Evolutionary conservation across 2,888 invertebrate genomes (phyloP), one percentile per base, ranked within the genome.

Genomic region (Eudasyphora cyanicolor): DNA sequence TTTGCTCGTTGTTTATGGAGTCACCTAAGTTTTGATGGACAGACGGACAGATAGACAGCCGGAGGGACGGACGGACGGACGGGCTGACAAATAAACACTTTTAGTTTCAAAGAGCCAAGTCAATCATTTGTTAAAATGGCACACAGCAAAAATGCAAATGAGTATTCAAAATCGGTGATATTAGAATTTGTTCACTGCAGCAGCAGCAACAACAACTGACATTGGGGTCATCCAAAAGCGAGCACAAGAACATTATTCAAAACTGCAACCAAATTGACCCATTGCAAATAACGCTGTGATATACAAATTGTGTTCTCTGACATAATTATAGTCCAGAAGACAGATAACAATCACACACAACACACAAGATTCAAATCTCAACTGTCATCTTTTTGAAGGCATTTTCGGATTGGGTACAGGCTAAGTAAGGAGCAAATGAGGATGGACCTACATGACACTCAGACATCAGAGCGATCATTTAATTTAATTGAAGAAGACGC

Each of bases 401-500:
- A 2, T 7, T 45, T n/a, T 4, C n/a, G 45, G 45, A 5, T 2
- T 5, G 45, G 38, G 6, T 2, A 38, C 2, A 8, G 38, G 1
- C 5, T 6, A 38, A 38, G 38, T 6, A 12, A 32, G 5, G n/a
- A 32, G 5, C 4, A 32, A 32, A 21, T 2, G 21, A 54, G 24
- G 24, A 5, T 12, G 24, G 14, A n/a, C n/a, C n/a, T n/a, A n/a
- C 12, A 21, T 45, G 27, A 27, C 45, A 7, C n/a, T n/a, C 45
- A 29, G 27, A 8, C 21, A 21, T 0, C 54, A 54, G 17, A 17
- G 57, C 12, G 80, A 80, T 83, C 83, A 76, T 77, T 80, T 77
- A 62, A 77, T 80, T 78, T 76, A 78, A 80, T 84, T 84, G n/a
- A 84, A 84, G 75, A 80, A 78, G 83, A 80, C 38, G 64, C 81